Evolutionary conservation across 2,888 invertebrate species (phyloP), one percentile per base, ranked within the genome.

Genomic region (Agrotis segetum): DNA sequence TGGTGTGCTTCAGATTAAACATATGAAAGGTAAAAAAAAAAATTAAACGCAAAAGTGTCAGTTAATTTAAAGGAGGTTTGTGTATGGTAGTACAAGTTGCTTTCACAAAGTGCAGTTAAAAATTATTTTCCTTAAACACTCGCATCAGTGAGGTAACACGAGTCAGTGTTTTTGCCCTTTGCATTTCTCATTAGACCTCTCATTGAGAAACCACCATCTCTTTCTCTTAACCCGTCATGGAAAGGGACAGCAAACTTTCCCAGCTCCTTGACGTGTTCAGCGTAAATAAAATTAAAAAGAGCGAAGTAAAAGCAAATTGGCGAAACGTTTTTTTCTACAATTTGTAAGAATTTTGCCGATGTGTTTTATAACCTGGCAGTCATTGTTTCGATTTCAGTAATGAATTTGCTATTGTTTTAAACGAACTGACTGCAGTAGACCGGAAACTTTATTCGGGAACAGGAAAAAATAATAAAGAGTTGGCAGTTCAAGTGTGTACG

Each of bases 401-500:
- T 83, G 83, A 78, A 74, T 83, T 82, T 74, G 71, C 81, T 67
- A 86, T 87, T 87, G 86, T 87, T 87, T 77, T 76, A 74, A 73
- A 65, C 46, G 62, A 74, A 70, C 70, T 19, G 64, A 70, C 61
- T 65, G 75, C 67, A 81, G 78, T 73, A 65, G 71, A 68, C 66
- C 62, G 53, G 58, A 59, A 59, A 52, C 53, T 78, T 70, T 69
- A 64, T 83, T 76, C 34, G 17, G 67, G n/a, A 14, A 55, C 44
- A 29, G 58, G 40, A 63, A 72, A 61, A 71, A 65, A 67, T 19
- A 62, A 52, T 44, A 53, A 40, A 34, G 2, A 17, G 44, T 56
- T 50, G 49, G 65, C 17, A 21, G n/a, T 60, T 56, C 16, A 4
- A 19, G 21, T 17, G 46, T 3, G 60, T 60, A 34, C 53, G 34